Evolutionary conservation across 2,797 vertebrate species (phyloP).

Genomic region (Silurus aristotelis): DNA sequence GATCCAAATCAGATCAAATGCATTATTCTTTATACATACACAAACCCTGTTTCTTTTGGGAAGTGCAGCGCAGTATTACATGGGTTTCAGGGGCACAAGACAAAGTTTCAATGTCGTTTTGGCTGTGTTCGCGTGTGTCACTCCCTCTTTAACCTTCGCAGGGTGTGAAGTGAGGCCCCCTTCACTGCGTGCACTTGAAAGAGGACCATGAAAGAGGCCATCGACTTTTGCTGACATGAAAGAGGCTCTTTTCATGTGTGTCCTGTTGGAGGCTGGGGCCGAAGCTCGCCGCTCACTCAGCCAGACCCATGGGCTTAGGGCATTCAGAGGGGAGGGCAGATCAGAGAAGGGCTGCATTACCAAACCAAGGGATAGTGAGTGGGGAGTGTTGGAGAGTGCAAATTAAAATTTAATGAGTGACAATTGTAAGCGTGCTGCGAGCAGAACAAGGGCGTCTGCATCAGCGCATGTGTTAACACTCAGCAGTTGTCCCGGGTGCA

Average conservation of each 20-base stretch:
- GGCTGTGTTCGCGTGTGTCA: constrained; percentile 55
- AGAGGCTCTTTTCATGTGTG: constrained; percentile 72
- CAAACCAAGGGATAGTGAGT: constrained; percentile 58
- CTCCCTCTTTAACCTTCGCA: constrained; percentile 72
- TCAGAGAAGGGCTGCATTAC: constrained; percentile 79
- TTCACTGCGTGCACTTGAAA: constrained; percentile 79
- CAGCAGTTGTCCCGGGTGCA: constrained; percentile 21
- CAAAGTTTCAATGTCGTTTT: constrained; percentile 57
- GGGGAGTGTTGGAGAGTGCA: constrained; percentile 58
- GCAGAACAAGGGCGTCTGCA: constrained; percentile 54
- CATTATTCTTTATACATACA: constrained; percentile 23
- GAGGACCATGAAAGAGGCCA: constrained; percentile 81
- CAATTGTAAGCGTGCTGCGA: constrained; percentile 79
- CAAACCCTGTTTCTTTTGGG: constrained; percentile 32
- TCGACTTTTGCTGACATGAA: constrained; percentile 82
- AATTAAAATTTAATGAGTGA: constrained; percentile 84
- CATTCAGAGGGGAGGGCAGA: constrained; percentile 74
- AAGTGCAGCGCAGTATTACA: constrained; percentile 12
- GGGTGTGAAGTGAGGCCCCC: constrained; percentile 68
- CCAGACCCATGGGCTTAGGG: constrained; percentile 79
- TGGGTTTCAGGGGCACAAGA: constrained; percentile 41
- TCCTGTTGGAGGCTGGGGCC: constrained; percentile 75
- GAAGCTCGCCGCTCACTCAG: constrained; percentile 69
- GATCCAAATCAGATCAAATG: constrained; percentile 31
- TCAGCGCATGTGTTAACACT: constrained; percentile 39